Evolutionary conservation across 35 echinoderm and acorn worm species (phyloP), one percentile per base, ranked within the genome.

Genomic region (Diadema setosum): DNA sequence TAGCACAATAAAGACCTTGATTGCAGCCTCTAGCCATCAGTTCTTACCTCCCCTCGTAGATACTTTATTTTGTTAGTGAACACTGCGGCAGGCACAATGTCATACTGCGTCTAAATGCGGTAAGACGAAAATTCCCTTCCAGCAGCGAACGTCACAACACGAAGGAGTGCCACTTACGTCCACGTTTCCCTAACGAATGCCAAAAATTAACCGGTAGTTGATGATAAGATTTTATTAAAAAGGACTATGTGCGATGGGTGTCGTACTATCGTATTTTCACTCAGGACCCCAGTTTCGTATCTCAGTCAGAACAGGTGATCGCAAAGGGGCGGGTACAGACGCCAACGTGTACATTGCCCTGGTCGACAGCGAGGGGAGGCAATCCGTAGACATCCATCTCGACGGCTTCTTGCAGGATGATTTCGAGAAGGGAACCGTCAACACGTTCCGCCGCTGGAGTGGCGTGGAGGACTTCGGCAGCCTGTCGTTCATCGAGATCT

Each of bases 261-360:
- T 67, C 24, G 63, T 67, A 5, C 30, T 67, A 2, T 67, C 63
- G 30, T 33, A 67, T 15, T 14, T 34, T 3, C n/a, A n/a, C n/a
- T 67, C 37, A 14, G 63, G 63, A 4, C 27, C 37, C 26, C 63
- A 26, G 5, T 67, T 67, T 67, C 6, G 17, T 3, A 84, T 78
- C 40, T 15, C 39, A 12, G 93, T 94, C 6, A 90, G 82, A 55
- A 94, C 93, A 18, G 82, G 87, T 4, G 93, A 94, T 56, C 42
- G 55, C 5, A 94, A 94, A 43, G 94, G 94, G 5, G 85, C 89
- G 2, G 94, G 94, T 5, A 96, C 90, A 5, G 90, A 96, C 52
- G 59, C 94, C 1, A 92, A 88, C 30, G 83, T 96, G 7, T 55
- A 89, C 35, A 84, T 96, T 7, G 65, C 80, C 21, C 70, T 96